Percentiles rank a stretch among this genome's conserved stretches.
These are phyloP conservation scores for Gryllus bimaculatus DNA, from an alignment of 1,140 invertebrate genomes.

Conservation along the genomic window DNA sequence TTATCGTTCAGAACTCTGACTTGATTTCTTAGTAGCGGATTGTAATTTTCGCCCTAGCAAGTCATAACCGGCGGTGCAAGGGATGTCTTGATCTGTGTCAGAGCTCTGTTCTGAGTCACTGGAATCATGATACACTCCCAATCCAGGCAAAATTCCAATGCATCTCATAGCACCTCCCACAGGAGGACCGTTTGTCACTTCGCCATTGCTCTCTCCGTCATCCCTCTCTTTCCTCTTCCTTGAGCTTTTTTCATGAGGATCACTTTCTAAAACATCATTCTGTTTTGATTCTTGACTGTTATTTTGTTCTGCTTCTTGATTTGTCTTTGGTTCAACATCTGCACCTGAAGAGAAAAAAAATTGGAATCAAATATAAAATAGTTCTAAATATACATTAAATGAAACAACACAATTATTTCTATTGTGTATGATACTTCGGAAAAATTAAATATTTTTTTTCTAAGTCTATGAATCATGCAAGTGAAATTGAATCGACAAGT, in stretches of 20 bases:
- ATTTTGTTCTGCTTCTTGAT: background rate
- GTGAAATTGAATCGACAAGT: too few relatives aligned
- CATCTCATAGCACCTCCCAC: slow-evolving; percentile 43
- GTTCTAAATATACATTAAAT: too few relatives aligned
- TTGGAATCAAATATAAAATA: too few relatives aligned
- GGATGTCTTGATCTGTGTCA: slow-evolving; percentile 45
- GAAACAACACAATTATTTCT: too few relatives aligned
- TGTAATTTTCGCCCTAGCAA: slow-evolving; percentile 42
- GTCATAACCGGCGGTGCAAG: slow-evolving; percentile 38
- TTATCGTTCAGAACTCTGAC: background rate
- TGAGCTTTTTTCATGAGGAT: background rate
- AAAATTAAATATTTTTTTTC: too few relatives aligned
- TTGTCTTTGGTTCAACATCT: background rate
- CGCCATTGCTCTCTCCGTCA: slow-evolving; percentile 37
- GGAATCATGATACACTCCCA: slow-evolving; percentile 63
- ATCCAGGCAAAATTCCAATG: slow-evolving; percentile 64
- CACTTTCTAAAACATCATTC: background rate
- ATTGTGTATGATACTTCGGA: too few relatives aligned
- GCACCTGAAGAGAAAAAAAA: background rate
- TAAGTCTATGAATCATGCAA: too few relatives aligned
- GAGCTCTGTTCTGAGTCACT: slow-evolving; percentile 53
- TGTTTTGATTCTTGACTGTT: background rate
- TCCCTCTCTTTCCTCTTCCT: slow-evolving; percentile 33
- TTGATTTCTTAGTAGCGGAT: background rate
- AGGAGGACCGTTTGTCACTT: background rate